A percentile compares a stretch with the other conserved stretches of the same genome.
phyloP scores from a whole-genome alignment of 1,140 invertebrate genomes.

The Potamilus streckersoni region DNA sequence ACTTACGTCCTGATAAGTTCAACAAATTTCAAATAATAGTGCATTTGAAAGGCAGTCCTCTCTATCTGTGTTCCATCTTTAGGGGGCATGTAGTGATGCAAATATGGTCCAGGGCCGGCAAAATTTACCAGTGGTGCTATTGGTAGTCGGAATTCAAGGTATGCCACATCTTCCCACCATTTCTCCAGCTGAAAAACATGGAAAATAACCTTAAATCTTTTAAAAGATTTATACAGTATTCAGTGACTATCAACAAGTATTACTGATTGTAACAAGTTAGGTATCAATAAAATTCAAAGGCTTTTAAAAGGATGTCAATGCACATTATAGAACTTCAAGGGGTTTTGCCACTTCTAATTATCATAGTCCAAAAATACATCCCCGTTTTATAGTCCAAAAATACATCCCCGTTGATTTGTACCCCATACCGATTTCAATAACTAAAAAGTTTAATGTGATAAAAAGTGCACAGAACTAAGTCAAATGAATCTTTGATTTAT shows the following conservation, averaged over 20 bases:
- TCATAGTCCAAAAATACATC: no score
- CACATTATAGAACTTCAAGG: not conserved
- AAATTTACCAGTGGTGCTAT: conserved; percentile 65
- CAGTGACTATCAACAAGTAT: not conserved
- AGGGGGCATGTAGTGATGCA: conserved; percentile 54
- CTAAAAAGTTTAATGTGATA: no score
- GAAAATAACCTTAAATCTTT: not conserved
- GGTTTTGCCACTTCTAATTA: not conserved
- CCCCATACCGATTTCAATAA: no score
- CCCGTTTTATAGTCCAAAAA: no score
- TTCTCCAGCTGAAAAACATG: conserved; percentile 57
- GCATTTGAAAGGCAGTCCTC: conserved; percentile 53
- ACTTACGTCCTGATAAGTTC: conserved; percentile 60
- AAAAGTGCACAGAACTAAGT: no score
- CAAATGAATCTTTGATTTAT: no score
- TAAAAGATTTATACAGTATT: not conserved
- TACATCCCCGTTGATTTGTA: no score
- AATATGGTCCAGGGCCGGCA: conserved; percentile 61
- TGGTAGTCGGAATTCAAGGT: conserved; percentile 61
- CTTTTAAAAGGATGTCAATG: no score
- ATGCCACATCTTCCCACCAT: conserved; percentile 68
- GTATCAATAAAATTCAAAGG: not conserved
- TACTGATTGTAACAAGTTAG: not conserved
- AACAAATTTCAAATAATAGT: conserved; percentile 63
- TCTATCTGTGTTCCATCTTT: conserved; percentile 54